Evolutionary conservation across 2,888 invertebrate genomes (phyloP).

Genomic region (Limenitis arthemis): DNA sequence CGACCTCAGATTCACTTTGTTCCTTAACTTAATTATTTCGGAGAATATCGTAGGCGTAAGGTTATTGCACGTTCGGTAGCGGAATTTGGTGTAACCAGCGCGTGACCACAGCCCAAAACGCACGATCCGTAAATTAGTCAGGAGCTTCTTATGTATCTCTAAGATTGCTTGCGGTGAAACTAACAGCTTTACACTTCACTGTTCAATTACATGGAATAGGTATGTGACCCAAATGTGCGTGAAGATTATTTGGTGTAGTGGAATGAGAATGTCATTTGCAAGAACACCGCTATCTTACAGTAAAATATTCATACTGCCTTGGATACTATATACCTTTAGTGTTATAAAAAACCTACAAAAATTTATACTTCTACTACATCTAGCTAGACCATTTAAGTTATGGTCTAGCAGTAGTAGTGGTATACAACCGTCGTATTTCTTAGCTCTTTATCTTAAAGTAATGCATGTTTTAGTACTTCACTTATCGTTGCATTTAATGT

Average conservation of each 20-base stretch:
- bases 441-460: not conserved
- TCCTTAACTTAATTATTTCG: constrained; percentile 13
- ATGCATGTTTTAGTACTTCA: not conserved
- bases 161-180: constrained; percentile 61
- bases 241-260: constrained; percentile 50
- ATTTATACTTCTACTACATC: no score
- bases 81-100: constrained; percentile 53
- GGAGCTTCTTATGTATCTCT: constrained; percentile 45
- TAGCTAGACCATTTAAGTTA: no score
- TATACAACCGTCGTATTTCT: not conserved
- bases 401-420: no score
- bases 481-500: constrained; percentile 36
- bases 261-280: constrained; percentile 50
- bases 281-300: constrained; percentile 50
- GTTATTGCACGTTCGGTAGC: constrained; percentile 40
- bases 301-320: constrained; percentile 44
- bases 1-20: constrained; percentile 13
- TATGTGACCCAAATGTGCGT: constrained; percentile 61
- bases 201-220: constrained; percentile 54
- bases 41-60: constrained; percentile 20
- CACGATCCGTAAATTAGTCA: constrained; percentile 59
- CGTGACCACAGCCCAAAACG: constrained; percentile 58
- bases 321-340: not conserved
- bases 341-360: not conserved
- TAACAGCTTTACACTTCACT: constrained; percentile 42